Evolutionary conservation across 1,140 invertebrate species (phyloP), one percentile per base, ranked within the genome.

Genomic region (Plodia interpunctella): DNA sequence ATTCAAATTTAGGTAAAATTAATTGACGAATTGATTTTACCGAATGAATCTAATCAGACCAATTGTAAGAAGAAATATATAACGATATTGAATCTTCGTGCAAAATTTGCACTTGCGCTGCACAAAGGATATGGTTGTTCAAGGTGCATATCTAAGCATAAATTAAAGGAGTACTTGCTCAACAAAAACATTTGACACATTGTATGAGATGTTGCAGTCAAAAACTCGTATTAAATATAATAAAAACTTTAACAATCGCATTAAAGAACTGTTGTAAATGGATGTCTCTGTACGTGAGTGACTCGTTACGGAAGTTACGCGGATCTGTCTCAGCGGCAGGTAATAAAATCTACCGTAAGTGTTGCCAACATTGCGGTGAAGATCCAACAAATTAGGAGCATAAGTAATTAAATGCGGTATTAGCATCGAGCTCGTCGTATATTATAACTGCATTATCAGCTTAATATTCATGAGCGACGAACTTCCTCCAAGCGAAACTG

Each of bases 401-500:
- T 51, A 70, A 63, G 63, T 78, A 79, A 78, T 79, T 79, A 74
- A 76, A 79, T 65, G 60, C 57, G 57, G 66, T 68, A 76, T 76
- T 76, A 79, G 74, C 64, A 79, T 74, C 62, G 57, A 69, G 70
- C 62, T 63, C 68, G 59, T 57, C 70, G 75, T 77, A 66, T 73
- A 78, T 84, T 79, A 83, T 87, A 87, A 87, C 79, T 83, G 80
- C 80, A 83, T 87, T 83, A 83, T 77, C 68, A 63, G 57, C 68
- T 83, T 76, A 82, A 80, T 87, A 87, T 87, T 83, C 84, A 87
- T 83, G 76, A 84, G 72, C 59, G 62, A 62, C 63, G 76, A 84
- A 82, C 77, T 83, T 82, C 70, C 63, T 57, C 65, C 51, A 65
- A 81, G 80, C 78, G 70, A 71, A 76, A 80, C 74, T 74, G 78